phyloP scores from a whole-genome alignment of 2,797 vertebrate species.

The Lophius americanus region DNA sequence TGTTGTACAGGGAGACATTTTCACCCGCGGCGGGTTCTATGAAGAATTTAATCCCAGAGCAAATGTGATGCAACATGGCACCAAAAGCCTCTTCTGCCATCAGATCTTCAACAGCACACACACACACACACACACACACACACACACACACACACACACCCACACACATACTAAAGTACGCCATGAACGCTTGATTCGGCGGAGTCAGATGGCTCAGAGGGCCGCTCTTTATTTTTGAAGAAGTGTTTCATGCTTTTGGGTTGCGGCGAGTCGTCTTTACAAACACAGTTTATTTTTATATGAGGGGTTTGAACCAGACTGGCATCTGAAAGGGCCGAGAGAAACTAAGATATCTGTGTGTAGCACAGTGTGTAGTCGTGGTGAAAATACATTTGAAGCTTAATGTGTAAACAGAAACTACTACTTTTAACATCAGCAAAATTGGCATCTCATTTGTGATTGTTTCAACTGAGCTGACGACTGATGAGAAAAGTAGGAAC shows the following conservation, averaged over 20 bases:
- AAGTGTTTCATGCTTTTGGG: not conserved
- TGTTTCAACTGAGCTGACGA: too few relatives aligned
- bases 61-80: not conserved
- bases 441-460: too few relatives aligned
- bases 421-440: too few relatives aligned
- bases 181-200: not conserved
- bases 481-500: too few relatives aligned
- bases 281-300: not conserved
- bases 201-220: not conserved
- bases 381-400: not conserved
- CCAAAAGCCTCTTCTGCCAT: not conserved
- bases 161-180: not conserved
- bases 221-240: not conserved
- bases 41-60: constrained; percentile 2
- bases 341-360: not conserved
- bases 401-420: too few relatives aligned
- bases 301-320: not conserved
- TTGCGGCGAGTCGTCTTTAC: not conserved
- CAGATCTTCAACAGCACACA: not conserved
- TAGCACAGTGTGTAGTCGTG: not conserved
- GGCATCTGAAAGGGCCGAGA: not conserved
- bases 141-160: too few relatives aligned
- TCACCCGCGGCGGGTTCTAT: not conserved
- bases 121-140: too few relatives aligned
- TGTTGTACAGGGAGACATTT: not conserved